phyloP scores from a whole-genome alignment of 2,113 vertebrate species.

The Antechinus flavipes region DNA sequence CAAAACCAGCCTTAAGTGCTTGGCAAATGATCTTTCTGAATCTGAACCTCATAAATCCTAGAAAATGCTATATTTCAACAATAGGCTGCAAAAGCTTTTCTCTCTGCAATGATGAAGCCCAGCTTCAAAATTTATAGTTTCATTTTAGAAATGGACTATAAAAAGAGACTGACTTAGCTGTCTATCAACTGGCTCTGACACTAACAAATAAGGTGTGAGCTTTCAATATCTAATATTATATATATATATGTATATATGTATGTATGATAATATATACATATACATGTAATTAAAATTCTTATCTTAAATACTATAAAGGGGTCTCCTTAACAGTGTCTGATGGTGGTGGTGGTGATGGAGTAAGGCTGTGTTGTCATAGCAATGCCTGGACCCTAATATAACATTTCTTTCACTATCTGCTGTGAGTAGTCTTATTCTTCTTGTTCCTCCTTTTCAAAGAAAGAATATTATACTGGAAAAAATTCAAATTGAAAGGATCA shows the following conservation, averaged over 20 bases:
- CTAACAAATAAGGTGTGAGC: constrained; percentile 83
- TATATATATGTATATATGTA: constrained; percentile 60
- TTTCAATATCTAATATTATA: constrained; percentile 69
- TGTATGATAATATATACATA: constrained; percentile 45
- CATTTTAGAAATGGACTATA: constrained; percentile 92
- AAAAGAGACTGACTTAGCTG: constrained; percentile 87
- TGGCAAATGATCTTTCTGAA: constrained; percentile 90
- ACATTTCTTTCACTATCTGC: constrained; percentile 60
- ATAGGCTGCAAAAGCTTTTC: constrained; percentile 86
- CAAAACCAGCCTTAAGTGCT: constrained; percentile 89
- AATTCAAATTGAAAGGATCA: constrained; percentile 63
- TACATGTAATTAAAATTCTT: constrained; percentile 49
- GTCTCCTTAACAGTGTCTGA: constrained; percentile 47
- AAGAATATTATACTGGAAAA: constrained; percentile 41
- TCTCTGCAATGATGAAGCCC: constrained; percentile 84
- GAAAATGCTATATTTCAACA: constrained; percentile 90
- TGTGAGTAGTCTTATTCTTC: constrained; percentile 42
- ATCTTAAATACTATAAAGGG: constrained; percentile 73
- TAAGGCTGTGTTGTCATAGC: constrained; percentile 79
- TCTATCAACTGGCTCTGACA: constrained; percentile 84
- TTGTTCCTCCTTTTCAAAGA: constrained; percentile 56
- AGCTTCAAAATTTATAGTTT: constrained; percentile 90
- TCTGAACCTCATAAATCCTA: constrained; percentile 89
- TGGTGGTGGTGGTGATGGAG: constrained; percentile 68
- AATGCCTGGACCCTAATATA: constrained; percentile 71